Conservation (phyloP, 2,888 invertebrate genomes). For the Monopis laevigella region DNA sequence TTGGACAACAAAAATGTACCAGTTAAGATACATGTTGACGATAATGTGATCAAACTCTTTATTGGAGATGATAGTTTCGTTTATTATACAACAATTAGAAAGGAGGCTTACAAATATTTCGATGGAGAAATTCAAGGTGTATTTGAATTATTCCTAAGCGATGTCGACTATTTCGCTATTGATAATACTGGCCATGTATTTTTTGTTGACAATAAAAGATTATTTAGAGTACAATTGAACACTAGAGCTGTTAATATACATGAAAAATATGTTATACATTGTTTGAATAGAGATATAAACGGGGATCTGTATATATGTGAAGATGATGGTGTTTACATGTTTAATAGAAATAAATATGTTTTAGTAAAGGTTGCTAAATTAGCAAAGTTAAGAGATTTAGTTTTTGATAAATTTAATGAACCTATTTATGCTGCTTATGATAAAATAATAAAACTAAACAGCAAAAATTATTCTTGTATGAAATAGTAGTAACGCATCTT, state of each 20-base stretch:
- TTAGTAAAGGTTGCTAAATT: slow-evolving; percentile 41
- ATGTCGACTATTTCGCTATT: slow-evolving; percentile 35
- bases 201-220: slow-evolving; percentile 31
- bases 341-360: slow-evolving; percentile 49
- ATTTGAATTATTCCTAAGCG: slow-evolving; percentile 31
- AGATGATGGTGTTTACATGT: slow-evolving; percentile 37
- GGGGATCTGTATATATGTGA: slow-evolving; percentile 35
- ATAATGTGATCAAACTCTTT: slow-evolving; percentile 37
- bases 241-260: slow-evolving; percentile 39
- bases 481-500: too few relatives aligned
- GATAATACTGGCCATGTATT: slow-evolving; percentile 32
- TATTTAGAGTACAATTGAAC: slow-evolving; percentile 40
- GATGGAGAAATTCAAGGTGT: slow-evolving; percentile 32
- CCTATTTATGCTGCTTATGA: slow-evolving; percentile 43
- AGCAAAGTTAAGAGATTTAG: slow-evolving; percentile 33
- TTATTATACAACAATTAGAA: slow-evolving; percentile 36
- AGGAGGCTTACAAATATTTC: slow-evolving; percentile 39
- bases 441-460: slow-evolving; percentile 35
- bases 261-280: slow-evolving; percentile 31
- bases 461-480: too few relatives aligned
- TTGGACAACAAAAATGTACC: slow-evolving; percentile 35
- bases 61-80: slow-evolving; percentile 33
- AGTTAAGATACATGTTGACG: slow-evolving; percentile 29
- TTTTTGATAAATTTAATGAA: slow-evolving; percentile 38
- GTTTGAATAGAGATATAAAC: slow-evolving; percentile 33